A percentile compares a stretch with the other conserved stretches of the same genome.
These are phyloP conservation scores for Brachyptera putata DNA, from an alignment of 2,888 invertebrate genomes.

Conservation along the genomic window DNA sequence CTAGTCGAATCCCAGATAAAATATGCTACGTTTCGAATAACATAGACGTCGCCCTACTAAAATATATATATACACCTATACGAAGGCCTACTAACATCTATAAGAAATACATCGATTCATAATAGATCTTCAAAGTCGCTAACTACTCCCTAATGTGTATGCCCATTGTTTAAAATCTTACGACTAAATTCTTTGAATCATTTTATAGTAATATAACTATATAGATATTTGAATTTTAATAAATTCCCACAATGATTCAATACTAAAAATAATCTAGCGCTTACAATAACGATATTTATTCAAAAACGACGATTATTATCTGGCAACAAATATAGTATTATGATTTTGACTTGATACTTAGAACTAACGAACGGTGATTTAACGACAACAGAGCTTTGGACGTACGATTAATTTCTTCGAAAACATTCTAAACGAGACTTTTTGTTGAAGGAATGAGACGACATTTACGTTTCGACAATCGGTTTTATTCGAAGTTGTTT, in stretches of 20 bases:
- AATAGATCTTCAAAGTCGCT: not conserved
- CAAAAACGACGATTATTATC: slow-evolving; percentile 7
- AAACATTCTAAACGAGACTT: slow-evolving; percentile 8
- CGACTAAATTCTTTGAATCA: not conserved
- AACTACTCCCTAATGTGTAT: too few species aligned
- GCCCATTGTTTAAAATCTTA: not conserved
- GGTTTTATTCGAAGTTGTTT: not conserved
- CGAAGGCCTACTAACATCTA: slow-evolving; percentile 5
- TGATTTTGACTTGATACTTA: not conserved
- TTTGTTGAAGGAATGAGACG: slow-evolving; percentile 28
- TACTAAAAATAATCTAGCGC: slow-evolving; percentile 31
- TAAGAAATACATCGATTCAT: not conserved
- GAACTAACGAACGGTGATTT: not conserved
- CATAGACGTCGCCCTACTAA: not conserved
- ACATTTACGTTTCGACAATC: slow-evolving; percentile 32
- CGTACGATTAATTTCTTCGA: slow-evolving; percentile 31
- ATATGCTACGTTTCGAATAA: not conserved
- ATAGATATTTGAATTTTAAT: not conserved
- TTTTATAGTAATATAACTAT: not conserved
- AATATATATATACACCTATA: slow-evolving; percentile 1
- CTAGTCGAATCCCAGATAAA: not conserved
- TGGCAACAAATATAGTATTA: not conserved
- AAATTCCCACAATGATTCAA: not conserved
- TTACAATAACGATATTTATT: slow-evolving; percentile 28
- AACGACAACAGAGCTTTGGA: slow-evolving; percentile 19